phyloP scores from a whole-genome alignment of 2,888 invertebrate genomes.

The Caenorhabditis uteleia region DNA sequence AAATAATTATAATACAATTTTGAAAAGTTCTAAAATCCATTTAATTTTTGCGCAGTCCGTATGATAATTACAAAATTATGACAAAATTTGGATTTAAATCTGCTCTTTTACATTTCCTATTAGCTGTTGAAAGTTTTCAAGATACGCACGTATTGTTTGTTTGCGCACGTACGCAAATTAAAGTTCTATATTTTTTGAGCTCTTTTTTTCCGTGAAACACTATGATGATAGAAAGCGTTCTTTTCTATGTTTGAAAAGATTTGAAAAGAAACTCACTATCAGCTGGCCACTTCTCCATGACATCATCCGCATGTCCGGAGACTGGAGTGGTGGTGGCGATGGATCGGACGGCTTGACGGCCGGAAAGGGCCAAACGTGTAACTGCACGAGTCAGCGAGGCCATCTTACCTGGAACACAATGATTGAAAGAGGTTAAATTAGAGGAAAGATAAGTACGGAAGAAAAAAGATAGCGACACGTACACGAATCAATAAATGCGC shows the following conservation, averaged over 20 bases:
- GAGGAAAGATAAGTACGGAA: neutral
- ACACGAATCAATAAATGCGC: too few species aligned
- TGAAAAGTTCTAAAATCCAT: neutral
- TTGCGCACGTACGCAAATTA: too few species aligned
- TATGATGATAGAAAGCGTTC: too few species aligned
- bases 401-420: slow-evolving; percentile 37
- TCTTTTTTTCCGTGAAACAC: too few species aligned
- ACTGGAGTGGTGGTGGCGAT: slow-evolving; percentile 42
- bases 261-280: slow-evolving; percentile 53
- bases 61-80: too few species aligned
- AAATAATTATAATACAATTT: slow-evolving; percentile 1
- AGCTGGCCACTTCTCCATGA: slow-evolving; percentile 69
- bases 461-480: neutral
- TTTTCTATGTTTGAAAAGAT: too few species aligned
- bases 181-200: too few species aligned
- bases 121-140: too few species aligned
- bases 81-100: too few species aligned
- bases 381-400: slow-evolving; percentile 50
- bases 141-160: too few species aligned
- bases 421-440: neutral
- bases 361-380: slow-evolving; percentile 34
- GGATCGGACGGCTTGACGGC: slow-evolving; percentile 31
- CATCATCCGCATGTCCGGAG: slow-evolving; percentile 42
- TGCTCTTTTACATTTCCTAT: too few species aligned
- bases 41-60: too few species aligned